Percentiles rank a stretch among this genome's conserved stretches.
Evolutionary conservation across 2,113 vertebrate species (phyloP).

Genomic region (Vireo altiloquus): DNA sequence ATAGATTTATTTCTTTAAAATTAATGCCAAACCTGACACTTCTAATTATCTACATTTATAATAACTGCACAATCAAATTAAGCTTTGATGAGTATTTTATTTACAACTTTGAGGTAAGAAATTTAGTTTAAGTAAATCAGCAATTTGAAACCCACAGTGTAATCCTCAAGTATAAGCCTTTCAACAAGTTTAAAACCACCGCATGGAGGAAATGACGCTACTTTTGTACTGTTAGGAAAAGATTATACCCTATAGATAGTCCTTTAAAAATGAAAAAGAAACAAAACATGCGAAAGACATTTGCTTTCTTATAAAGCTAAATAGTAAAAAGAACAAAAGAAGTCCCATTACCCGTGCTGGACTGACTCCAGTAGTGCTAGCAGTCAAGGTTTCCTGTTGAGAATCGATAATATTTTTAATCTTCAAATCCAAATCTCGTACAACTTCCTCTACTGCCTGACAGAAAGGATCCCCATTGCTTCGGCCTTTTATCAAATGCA

Average conservation of each 20-base stretch:
- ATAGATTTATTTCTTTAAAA: not conserved
- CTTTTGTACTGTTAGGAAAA: not conserved
- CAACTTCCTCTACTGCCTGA: constrained; percentile 77
- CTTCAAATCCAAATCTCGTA: constrained; percentile 80
- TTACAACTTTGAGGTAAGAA: not conserved
- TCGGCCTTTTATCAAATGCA: constrained; percentile 83
- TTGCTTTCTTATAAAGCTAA: constrained; percentile 33
- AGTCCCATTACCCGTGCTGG: constrained; percentile 85
- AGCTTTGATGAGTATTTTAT: not conserved
- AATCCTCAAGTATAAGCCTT: constrained; percentile 6
- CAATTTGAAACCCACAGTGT: not conserved
- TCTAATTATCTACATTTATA: not conserved
- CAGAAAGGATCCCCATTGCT: constrained; percentile 77
- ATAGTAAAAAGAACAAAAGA: constrained; percentile 43
- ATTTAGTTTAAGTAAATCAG: not conserved
- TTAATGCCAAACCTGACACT: not conserved
- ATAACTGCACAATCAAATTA: not conserved
- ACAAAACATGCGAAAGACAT: not conserved
- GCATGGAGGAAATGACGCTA: not conserved
- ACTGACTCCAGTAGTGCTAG: constrained; percentile 79
- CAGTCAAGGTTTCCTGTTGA: constrained; percentile 60
- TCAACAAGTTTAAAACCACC: not conserved
- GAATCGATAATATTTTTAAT: constrained; percentile 81
- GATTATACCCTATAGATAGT: not conserved
- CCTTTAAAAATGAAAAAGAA: not conserved